These are phyloP conservation scores for Eupeodes corollae DNA, from an alignment of 1,140 invertebrate species.

Conservation along the genomic window DNA sequence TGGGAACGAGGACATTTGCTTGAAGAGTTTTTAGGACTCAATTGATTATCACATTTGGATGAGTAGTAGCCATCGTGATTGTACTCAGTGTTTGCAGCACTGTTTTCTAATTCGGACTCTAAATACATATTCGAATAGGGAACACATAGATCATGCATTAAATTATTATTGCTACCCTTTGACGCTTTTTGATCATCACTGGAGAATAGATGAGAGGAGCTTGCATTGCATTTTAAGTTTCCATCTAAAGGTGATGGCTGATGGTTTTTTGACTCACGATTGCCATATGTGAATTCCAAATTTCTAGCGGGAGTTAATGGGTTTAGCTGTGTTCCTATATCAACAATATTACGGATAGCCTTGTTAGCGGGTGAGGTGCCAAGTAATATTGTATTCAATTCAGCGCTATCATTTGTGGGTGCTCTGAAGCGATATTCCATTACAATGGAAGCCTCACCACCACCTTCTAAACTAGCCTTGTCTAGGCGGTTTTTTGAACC, in stretches of 20 bases:
- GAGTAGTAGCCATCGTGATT: slow-evolving; percentile 17
- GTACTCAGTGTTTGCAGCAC: background rate
- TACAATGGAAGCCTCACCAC: too few relatives aligned
- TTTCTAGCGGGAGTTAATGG: too few relatives aligned
- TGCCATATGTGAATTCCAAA: too few relatives aligned
- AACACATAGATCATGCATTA: background rate
- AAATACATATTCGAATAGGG: slow-evolving; percentile 4
- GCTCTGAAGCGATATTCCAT: too few relatives aligned
- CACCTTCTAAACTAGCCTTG: too few relatives aligned
- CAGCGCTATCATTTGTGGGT: too few relatives aligned
- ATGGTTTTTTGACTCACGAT: too few relatives aligned
- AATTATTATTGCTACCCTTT: background rate
- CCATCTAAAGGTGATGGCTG: too few relatives aligned
- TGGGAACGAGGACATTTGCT: slow-evolving; percentile 16
- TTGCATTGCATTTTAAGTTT: background rate
- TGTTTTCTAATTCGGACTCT: slow-evolving; percentile 4
- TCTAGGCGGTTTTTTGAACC: background rate
- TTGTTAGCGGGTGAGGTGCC: too few relatives aligned
- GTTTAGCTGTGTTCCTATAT: too few relatives aligned
- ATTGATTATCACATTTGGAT: slow-evolving; percentile 18
- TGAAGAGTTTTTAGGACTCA: slow-evolving; percentile 16
- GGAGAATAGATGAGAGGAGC: background rate
- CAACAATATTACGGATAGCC: too few relatives aligned
- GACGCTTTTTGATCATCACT: background rate
- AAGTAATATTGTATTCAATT: too few relatives aligned